Percentiles rank a stretch among this genome's conserved stretches.
These are phyloP conservation scores for Cranoglanis bouderius DNA, from an alignment of 2,113 vertebrate species.

Conservation along the genomic window DNA sequence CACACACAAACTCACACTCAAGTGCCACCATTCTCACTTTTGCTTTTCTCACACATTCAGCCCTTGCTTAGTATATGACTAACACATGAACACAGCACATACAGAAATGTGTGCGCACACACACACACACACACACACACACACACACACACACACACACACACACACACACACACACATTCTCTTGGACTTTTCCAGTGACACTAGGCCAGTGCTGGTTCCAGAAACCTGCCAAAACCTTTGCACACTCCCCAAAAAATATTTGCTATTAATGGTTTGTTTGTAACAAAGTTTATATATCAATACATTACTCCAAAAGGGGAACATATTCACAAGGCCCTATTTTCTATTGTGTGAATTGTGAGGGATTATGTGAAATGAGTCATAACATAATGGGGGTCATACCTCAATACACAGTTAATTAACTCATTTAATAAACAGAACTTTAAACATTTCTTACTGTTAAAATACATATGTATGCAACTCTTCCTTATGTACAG, in stretches of 20 bases:
- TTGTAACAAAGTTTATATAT: neutral
- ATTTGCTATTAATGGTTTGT: neutral
- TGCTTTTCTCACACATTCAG: neutral
- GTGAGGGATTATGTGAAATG: neutral
- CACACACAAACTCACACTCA: neutral
- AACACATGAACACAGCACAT: neutral
- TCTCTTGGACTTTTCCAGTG: neutral
- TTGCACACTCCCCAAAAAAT: neutral
- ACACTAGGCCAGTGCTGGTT: neutral
- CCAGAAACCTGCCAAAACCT: neutral
- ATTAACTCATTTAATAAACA: neutral
- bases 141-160: neutral
- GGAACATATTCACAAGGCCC: neutral
- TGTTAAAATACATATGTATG: neutral
- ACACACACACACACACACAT: neutral
- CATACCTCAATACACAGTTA: neutral
- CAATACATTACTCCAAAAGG: neutral
- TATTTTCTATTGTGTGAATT: neutral
- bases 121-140: constrained; percentile 50
- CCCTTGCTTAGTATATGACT: neutral
- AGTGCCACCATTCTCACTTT: neutral
- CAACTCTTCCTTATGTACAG: neutral
- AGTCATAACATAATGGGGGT: neutral
- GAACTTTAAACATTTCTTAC: neutral
- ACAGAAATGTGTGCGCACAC: neutral